These are phyloP conservation scores for Excalfactoria chinensis DNA, from an alignment of 2,113 vertebrate species.

Conservation along the genomic window DNA sequence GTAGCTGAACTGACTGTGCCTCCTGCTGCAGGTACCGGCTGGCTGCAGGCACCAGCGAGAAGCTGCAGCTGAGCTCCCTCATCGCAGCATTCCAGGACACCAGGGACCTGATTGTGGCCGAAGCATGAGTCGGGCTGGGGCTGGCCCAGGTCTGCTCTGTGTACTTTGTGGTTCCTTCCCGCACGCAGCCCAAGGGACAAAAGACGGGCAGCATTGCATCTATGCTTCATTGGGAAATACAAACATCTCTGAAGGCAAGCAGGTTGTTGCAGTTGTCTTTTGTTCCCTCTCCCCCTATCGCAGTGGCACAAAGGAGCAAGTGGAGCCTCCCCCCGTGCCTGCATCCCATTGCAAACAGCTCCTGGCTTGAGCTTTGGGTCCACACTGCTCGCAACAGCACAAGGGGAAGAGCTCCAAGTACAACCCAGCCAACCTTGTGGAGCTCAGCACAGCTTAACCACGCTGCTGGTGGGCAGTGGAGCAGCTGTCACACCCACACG, in stretches of 20 bases:
- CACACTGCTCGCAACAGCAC: neutral
- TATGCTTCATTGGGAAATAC: neutral
- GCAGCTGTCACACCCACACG: neutral
- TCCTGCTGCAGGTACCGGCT: conserved; percentile 85
- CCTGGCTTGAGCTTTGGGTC: neutral
- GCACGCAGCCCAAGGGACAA: accelerated
- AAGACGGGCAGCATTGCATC: accelerated
- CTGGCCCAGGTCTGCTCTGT: neutral
- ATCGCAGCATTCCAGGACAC: conserved; percentile 95
- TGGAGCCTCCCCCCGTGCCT: accelerated
- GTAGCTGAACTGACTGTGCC: neutral
- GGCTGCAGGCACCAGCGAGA: conserved; percentile 92
- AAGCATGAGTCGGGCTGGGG: conserved; percentile 69
- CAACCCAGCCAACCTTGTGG: neutral
- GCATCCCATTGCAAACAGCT: neutral
- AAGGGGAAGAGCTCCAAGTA: neutral
- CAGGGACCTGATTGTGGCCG: conserved; percentile 89
- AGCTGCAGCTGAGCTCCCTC: conserved; percentile 97
- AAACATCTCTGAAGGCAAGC: neutral
- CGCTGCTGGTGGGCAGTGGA: neutral
- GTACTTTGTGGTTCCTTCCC: neutral
- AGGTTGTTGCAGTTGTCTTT: neutral
- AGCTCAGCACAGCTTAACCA: neutral
- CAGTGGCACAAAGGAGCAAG: neutral
- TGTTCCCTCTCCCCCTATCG: neutral